Conservation (phyloP, 2,113 vertebrate genomes). For the Sceloporus undulatus region DNA sequence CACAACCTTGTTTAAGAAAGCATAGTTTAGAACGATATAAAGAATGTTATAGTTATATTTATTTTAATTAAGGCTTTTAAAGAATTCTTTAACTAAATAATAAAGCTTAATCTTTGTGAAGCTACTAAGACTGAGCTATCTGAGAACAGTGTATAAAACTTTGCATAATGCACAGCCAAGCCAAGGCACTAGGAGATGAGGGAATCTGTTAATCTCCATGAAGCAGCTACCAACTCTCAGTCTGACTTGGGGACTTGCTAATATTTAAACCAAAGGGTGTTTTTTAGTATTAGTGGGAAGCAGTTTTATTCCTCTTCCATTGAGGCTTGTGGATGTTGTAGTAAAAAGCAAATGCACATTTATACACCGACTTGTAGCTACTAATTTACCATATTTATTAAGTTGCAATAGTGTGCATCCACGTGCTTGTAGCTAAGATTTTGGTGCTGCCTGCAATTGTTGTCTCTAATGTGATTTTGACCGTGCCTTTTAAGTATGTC, state of each 20-base stretch:
- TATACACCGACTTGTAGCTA: constrained; percentile 57
- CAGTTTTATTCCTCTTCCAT: background rate
- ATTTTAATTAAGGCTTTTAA: background rate
- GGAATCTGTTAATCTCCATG: constrained; percentile 44
- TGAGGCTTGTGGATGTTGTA: constrained; percentile 21
- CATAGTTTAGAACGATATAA: background rate
- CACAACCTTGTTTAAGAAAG: background rate
- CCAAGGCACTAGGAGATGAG: background rate
- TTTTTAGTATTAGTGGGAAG: constrained; percentile 45
- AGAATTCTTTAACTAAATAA: constrained; percentile 8
- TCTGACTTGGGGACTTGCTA: constrained; percentile 51
- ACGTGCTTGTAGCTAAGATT: constrained; percentile 32
- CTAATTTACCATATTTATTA: constrained; percentile 38
- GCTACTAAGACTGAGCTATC: constrained; percentile 37
- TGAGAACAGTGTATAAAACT: constrained; percentile 42
- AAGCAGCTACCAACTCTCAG: constrained; percentile 55
- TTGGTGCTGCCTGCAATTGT: background rate
- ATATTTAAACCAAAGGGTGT: background rate
- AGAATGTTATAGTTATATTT: no score
- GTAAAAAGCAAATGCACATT: constrained; percentile 52
- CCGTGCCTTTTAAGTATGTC: background rate
- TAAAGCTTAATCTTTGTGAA: constrained; percentile 8
- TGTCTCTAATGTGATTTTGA: background rate
- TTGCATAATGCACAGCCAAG: constrained; percentile 29
- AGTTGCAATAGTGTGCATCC: constrained; percentile 28